phyloP scores from a whole-genome alignment of 2,113 vertebrate species.

The Alces alces region DNA sequence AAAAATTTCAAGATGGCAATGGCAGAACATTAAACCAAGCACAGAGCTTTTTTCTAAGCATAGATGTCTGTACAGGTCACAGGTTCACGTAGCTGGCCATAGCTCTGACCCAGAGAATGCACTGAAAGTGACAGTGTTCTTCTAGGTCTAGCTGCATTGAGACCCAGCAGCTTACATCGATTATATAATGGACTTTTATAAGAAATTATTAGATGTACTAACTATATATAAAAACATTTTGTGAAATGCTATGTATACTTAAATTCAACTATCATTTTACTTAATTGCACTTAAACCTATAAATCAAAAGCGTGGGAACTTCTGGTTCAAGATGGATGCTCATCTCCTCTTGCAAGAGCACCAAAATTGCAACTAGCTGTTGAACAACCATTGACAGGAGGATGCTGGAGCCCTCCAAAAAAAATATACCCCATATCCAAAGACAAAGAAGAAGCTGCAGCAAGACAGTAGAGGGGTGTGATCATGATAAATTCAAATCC shows the following conservation, averaged over 20 bases:
- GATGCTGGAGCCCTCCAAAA: background rate
- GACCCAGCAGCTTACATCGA: background rate
- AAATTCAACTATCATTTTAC: conserved; percentile 11
- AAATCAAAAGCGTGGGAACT: background rate
- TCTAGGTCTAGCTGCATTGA: background rate
- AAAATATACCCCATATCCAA: background rate
- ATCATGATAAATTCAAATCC: background rate
- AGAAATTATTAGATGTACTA: background rate
- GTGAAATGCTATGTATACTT: background rate
- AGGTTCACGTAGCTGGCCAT: background rate
- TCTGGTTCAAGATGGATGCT: background rate
- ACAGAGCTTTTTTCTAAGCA: background rate
- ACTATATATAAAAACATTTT: background rate
- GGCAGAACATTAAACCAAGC: background rate
- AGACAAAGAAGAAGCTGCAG: background rate
- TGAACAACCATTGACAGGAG: background rate
- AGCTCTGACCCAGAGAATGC: background rate
- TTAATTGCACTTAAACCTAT: background rate
- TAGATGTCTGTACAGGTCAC: background rate
- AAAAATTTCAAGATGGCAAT: background rate
- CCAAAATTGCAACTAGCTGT: background rate
- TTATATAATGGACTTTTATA: background rate
- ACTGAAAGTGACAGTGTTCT: background rate
- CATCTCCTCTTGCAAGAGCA: background rate
- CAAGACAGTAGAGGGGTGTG: background rate